Evolutionary conservation across 2,888 invertebrate genomes (phyloP), one percentile per base, ranked within the genome.

Genomic region (Chymomyza procnemis): DNA sequence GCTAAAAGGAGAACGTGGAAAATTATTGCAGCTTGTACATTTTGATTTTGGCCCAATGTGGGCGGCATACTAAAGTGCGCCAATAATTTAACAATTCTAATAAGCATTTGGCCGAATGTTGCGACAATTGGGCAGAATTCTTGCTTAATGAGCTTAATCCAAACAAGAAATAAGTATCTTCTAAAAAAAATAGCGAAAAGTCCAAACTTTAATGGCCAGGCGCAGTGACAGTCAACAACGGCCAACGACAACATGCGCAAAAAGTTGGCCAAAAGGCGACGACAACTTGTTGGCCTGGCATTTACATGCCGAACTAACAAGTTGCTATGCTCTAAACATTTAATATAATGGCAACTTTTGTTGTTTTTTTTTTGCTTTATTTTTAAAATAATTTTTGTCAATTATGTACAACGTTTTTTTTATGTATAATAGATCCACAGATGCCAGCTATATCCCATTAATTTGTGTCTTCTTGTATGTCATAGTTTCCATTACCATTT

Each of bases 1-100:
- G 83, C 64, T 30, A 61, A 60, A 59, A 26, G 6, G 16, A 18
- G 14, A 18, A 46, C 55, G 50, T 6, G 56, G 48, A 66, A 82
- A 85, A 85, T 78, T 82, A 81, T 85, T 80, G 80, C 71, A 74
- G 66, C 80, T 85, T 82, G 81, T 85, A 81, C 81, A 84, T 81
- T 81, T 81, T 81, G 76, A 85, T 81, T 21, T 54, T 21, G 54
- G 22, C 54, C 54, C 9, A 19, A 22, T 54, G 54, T 54, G 54
- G 54, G 54, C 54, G 54, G 9, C 54, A 3, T 54, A 21, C 54
- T 14, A 54, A 54, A 54, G 54, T 54, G 54, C 54, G 26, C 4
- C 82, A 85, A 81, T 82, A 81, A 85, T 76, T 85, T 72, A 85
- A 76, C 78, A 82, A 73, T 70, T 85, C 80, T 82, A 85, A 81